phyloP scores from a whole-genome alignment of 2,113 vertebrate species.

The Hydropotes inermis region DNA sequence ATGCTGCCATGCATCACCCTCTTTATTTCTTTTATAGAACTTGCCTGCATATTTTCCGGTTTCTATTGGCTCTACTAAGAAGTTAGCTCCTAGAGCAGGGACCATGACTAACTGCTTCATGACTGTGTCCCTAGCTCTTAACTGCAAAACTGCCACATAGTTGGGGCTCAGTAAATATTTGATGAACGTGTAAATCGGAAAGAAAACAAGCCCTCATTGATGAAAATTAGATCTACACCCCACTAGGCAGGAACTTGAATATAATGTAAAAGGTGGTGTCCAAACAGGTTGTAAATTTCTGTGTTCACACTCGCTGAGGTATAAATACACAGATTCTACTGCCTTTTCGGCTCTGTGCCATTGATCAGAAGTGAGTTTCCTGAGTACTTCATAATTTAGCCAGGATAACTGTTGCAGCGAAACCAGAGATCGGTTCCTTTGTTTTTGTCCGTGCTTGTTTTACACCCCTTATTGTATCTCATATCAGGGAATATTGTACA shows the following conservation, averaged over 20 bases:
- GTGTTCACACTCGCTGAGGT: background rate
- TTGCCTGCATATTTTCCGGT: background rate
- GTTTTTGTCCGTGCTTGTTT: background rate
- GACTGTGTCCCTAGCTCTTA: background rate
- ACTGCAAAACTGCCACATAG: background rate
- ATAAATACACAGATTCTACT: accelerated
- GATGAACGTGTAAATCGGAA: background rate
- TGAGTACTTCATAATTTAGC: background rate
- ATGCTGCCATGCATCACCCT: background rate
- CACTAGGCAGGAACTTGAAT: background rate
- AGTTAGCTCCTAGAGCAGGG: background rate
- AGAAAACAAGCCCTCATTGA: background rate
- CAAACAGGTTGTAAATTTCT: background rate
- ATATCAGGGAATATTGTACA: background rate
- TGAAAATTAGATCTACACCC: background rate
- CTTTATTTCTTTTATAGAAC: background rate
- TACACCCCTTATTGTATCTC: background rate
- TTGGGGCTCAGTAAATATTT: background rate
- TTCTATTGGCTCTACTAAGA: background rate
- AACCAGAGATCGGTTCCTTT: background rate
- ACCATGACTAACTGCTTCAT: background rate
- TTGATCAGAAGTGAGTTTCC: background rate
- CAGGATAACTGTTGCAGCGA: accelerated
- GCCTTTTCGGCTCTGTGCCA: background rate
- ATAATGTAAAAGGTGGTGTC: background rate